phyloP scores from a whole-genome alignment of 2,797 vertebrate genomes.

The Loris lydekkerianus region DNA sequence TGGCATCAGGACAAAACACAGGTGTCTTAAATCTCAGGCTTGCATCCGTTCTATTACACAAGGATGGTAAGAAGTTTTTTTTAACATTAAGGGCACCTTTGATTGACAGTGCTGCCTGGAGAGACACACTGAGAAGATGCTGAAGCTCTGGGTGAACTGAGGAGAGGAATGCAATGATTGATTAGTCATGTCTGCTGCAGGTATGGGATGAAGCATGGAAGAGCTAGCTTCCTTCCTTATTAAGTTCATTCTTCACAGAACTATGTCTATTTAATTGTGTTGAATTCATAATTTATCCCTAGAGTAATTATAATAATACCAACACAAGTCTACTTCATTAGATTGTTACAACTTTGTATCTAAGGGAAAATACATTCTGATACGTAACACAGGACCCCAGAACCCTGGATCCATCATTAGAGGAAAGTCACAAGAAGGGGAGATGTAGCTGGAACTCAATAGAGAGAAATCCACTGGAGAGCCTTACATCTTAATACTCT shows the following conservation, averaged over 20 bases:
- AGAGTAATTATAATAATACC: background rate
- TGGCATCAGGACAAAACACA: background rate
- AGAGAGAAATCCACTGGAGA: background rate
- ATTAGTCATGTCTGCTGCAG: background rate
- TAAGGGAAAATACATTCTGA: background rate
- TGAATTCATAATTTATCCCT: slow-evolving; percentile 17
- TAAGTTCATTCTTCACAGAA: background rate
- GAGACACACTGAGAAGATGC: background rate
- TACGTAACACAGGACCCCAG: background rate
- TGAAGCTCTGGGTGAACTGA: background rate
- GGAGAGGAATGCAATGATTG: background rate
- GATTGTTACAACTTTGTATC: background rate
- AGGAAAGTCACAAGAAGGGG: background rate
- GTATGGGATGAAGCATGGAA: background rate
- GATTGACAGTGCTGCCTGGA: background rate
- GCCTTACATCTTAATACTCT: background rate
- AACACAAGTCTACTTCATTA: background rate
- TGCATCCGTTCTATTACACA: background rate
- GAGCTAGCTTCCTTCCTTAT: background rate
- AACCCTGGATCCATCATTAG: background rate
- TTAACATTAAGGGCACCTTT: background rate
- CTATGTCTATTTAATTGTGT: background rate
- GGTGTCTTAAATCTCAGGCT: background rate
- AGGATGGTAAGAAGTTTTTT: background rate
- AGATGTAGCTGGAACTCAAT: background rate